Evolutionary conservation across 2,888 invertebrate genomes (phyloP).

Genomic region (Chrysolina oricalcia): DNA sequence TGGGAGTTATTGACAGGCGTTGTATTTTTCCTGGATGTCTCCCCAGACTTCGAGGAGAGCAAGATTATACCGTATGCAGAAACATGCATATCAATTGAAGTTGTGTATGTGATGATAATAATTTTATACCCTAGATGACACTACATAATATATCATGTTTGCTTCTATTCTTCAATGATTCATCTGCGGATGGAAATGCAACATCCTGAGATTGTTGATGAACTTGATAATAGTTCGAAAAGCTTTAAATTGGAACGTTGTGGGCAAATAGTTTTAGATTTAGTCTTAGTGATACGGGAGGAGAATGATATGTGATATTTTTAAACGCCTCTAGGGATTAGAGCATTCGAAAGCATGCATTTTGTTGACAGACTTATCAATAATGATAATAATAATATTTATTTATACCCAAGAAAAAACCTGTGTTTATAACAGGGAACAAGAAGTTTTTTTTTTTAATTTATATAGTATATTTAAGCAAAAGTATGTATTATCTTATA

Average conservation of each 20-base stretch:
- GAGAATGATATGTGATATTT: not conserved
- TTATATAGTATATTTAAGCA: no score
- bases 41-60: not conserved
- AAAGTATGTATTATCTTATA: no score
- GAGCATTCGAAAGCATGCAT: not conserved
- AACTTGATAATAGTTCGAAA: not conserved
- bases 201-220: slow-evolving; percentile 1
- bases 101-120: slow-evolving; percentile 41
- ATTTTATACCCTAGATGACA: slow-evolving; percentile 38
- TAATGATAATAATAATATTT: no score
- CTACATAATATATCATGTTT: slow-evolving; percentile 24
- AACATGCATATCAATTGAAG: slow-evolving; percentile 34
- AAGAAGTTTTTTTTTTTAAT: no score
- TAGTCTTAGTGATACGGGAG: not conserved
- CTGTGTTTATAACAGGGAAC: no score
- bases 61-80: slow-evolving; percentile 30
- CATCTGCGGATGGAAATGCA: not conserved
- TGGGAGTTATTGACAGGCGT: not conserved
- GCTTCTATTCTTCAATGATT: slow-evolving; percentile 10
- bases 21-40: slow-evolving; percentile 2
- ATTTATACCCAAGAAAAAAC: no score
- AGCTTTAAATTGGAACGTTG: slow-evolving; percentile 18
- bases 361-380: no score
- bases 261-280: slow-evolving; percentile 22
- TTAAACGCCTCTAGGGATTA: not conserved